These are phyloP conservation scores for Entelurus aequoreus DNA, from an alignment of 2,113 vertebrate species.

Conservation along the genomic window DNA sequence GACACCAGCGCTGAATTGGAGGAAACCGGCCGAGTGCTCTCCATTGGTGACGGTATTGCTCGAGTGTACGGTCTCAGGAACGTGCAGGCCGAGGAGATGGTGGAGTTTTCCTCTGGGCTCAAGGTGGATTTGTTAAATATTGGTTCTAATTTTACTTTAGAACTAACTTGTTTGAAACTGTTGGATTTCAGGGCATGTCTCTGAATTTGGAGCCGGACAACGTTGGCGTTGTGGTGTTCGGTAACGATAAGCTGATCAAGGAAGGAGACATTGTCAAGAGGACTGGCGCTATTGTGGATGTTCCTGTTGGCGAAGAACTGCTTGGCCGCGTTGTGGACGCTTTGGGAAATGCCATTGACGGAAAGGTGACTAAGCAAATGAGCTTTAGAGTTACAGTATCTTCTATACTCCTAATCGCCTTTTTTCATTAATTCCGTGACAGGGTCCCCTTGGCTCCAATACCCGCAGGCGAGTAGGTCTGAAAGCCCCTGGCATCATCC, in stretches of 20 bases:
- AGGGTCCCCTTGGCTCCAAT: slow-evolving; percentile 83
- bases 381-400: not conserved
- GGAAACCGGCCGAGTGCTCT: slow-evolving; percentile 93
- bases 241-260: slow-evolving; percentile 96
- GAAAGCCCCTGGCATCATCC: slow-evolving; percentile 96
- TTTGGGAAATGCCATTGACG: slow-evolving; percentile 92
- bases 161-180: not conserved
- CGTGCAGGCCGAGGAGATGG: slow-evolving; percentile 98
- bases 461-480: slow-evolving; percentile 88
- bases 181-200: slow-evolving; percentile 86
- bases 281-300: slow-evolving; percentile 94
- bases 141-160: too few species aligned
- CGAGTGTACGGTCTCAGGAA: slow-evolving; percentile 92
- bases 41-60: slow-evolving; percentile 95
- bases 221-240: slow-evolving; percentile 95
- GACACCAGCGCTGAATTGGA: slow-evolving; percentile 86
- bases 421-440: not conserved
- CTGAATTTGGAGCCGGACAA: slow-evolving; percentile 98
- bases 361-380: slow-evolving; percentile 75
- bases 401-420: not conserved
- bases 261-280: slow-evolving; percentile 96
- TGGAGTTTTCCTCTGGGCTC: slow-evolving; percentile 95
- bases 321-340: slow-evolving; percentile 94
- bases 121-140: slow-evolving; percentile 71
- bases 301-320: slow-evolving; percentile 89